Evolutionary conservation across 64 coral and sea anemone genomes (phyloP).

Genomic region (Montipora efflorescens): DNA sequence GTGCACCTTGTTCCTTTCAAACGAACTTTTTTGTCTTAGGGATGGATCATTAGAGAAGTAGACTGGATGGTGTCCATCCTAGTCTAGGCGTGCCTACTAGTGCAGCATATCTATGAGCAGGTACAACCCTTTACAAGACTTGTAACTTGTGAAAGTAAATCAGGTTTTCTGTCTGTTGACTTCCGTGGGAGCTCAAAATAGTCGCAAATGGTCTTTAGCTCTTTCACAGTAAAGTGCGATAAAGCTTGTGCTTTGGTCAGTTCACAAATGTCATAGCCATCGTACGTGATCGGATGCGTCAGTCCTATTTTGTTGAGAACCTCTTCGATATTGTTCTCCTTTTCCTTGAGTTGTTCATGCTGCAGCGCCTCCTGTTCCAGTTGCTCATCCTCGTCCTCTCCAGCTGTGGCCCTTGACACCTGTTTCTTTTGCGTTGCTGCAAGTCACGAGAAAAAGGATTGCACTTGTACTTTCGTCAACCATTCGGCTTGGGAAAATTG

Average conservation of each 20-base stretch:
- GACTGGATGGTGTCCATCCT: neutral
- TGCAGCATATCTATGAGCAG: slow-evolving; percentile 25
- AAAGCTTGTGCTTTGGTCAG: slow-evolving; percentile 22
- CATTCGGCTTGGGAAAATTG: slow-evolving; percentile 52
- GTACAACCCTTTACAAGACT: slow-evolving; percentile 47
- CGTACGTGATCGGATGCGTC: slow-evolving; percentile 56
- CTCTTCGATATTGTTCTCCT: slow-evolving; percentile 44
- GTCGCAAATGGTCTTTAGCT: slow-evolving; percentile 45
- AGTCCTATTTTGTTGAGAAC: slow-evolving; percentile 43
- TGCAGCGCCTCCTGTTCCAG: slow-evolving; percentile 14
- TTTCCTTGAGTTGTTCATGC: neutral
- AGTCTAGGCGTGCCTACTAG: neutral
- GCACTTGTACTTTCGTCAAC: slow-evolving; percentile 55
- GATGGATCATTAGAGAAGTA: neutral
- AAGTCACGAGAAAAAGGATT: neutral
- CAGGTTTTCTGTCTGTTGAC: slow-evolving; percentile 13
- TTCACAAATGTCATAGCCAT: slow-evolving; percentile 54
- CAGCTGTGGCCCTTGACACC: neutral
- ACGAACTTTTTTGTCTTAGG: neutral
- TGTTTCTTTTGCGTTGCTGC: neutral
- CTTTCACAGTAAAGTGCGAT: slow-evolving; percentile 38
- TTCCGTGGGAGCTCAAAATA: slow-evolving; percentile 44
- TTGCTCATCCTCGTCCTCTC: slow-evolving; percentile 17
- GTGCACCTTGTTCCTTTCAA: neutral
- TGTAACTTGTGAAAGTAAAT: slow-evolving; percentile 32